Conservation (phyloP, 2,797 vertebrate species). For the Rhadinocentrus ornatus region DNA sequence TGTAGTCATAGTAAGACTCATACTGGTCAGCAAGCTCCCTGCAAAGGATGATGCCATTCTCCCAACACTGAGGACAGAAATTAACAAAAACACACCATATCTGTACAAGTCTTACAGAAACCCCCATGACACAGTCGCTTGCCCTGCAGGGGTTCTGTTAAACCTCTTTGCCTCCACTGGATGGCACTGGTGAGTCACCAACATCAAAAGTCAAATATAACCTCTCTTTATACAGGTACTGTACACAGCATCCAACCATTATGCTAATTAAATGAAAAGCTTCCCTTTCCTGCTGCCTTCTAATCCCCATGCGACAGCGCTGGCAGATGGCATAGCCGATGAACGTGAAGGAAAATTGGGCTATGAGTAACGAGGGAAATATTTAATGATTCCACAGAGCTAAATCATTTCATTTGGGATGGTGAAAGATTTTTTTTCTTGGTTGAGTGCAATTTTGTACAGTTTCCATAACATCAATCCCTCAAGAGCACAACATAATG, state of each 20-base stretch:
- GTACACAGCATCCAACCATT: constrained; percentile 45
- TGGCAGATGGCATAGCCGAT: constrained; percentile 69
- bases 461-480: constrained; percentile 28
- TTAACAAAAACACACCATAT: not conserved
- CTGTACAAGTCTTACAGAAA: not conserved
- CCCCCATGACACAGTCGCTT: not conserved
- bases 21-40: constrained; percentile 98
- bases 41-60: constrained; percentile 97
- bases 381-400: constrained; percentile 59
- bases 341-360: constrained; percentile 67
- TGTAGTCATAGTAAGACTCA: constrained; percentile 98
- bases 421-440: constrained; percentile 13
- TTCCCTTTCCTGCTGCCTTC: constrained; percentile 62
- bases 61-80: constrained; percentile 90
- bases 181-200: constrained; percentile 66
- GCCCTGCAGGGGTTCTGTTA: constrained; percentile 20
- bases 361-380: constrained; percentile 54
- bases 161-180: constrained; percentile 56
- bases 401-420: constrained; percentile 34
- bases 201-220: constrained; percentile 3
- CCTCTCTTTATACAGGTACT: constrained; percentile 45
- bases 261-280: constrained; percentile 77
- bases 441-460: constrained; percentile 15
- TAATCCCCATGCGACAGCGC: constrained; percentile 48
- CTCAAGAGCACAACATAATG: constrained; percentile 12